A percentile compares a stretch with the other conserved stretches of the same genome.
These are phyloP conservation scores for Fukomys damarensis DNA, from an alignment of 2,113 vertebrate species.

Conservation along the genomic window DNA sequence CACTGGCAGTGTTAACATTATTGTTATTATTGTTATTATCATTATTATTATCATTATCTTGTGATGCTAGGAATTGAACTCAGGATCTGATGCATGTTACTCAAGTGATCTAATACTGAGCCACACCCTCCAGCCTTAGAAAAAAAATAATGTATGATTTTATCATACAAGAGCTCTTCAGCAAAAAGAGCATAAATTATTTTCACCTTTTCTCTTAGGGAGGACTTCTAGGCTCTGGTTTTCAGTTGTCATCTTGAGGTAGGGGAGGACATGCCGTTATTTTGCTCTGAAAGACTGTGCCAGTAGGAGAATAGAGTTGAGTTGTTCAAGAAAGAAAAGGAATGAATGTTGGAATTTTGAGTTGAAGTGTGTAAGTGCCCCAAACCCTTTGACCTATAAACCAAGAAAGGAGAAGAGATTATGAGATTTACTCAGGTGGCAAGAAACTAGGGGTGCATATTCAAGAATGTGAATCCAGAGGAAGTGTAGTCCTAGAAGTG, in stretches of 20 bases:
- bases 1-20: background rate
- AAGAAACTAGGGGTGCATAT: background rate
- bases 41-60: background rate
- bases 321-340: background rate
- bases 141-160: background rate
- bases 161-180: background rate
- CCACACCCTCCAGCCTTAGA: background rate
- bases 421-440: background rate
- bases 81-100: background rate
- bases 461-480: background rate
- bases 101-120: background rate
- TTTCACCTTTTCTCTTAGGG: background rate
- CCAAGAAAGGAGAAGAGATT: background rate
- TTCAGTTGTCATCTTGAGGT: background rate
- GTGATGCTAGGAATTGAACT: background rate
- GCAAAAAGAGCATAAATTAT: background rate
- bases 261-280: background rate
- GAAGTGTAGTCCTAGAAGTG: background rate
- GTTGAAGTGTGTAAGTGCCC: background rate
- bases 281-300: background rate
- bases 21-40: background rate
- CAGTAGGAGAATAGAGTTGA: background rate
- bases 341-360: background rate
- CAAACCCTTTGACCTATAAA: background rate
- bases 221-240: background rate